Base-by-base conservation (phyloP, 2,113 vertebrate genomes). In the Neotoma lepida region DNA sequence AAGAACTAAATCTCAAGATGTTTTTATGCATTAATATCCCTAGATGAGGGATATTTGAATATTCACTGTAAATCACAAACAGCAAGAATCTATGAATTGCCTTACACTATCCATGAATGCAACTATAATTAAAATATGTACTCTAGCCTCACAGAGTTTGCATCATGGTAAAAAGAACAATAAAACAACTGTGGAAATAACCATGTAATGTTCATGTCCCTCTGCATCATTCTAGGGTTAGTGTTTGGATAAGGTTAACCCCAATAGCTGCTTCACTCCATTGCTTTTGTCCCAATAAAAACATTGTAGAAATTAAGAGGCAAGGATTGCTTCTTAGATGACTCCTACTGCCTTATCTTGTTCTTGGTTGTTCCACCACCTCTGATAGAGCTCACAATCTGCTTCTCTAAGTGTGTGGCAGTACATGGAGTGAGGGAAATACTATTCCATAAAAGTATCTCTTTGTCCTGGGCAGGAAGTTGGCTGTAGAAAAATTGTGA, bases 1-100 rank as follows among this genome's bases (percentile, higher is more conserved):
- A 73, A 93, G 33, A 71, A 92, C 54, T 61, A 92, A 90, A 80
- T 88, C 71, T 30, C 35, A 56, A 85, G 54, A 81, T 92, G 14
- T 20, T 68, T 92, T 28, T 88, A 46, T 74, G 56, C 30, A 39
- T 84, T 94, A 74, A 33, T 68, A 33, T 49, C 51, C n/a, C 58
- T 26, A 61, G n/a, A 77, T 58, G 26, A 41, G 5, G 58, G 6
- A 41, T 81, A 35, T 24, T 86, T 71, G n/a, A 76, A 22, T 94
- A 41, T 82, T 82, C 24, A 51, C 2, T 64, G 4, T 82, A 84
- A 92, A 73, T 78, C 46, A 76, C 9, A 82, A 94, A 63, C 28
- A 78, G 22, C 64, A 70, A 76, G 58, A 73, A 17, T 93, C 35
- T 64, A 17, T 58, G 30, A 77, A 81, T 18, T 44, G 88, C 0